Evolutionary conservation across 2,797 vertebrate genomes (phyloP), one percentile per base, ranked within the genome.

Genomic region (Picus viridis): DNA sequence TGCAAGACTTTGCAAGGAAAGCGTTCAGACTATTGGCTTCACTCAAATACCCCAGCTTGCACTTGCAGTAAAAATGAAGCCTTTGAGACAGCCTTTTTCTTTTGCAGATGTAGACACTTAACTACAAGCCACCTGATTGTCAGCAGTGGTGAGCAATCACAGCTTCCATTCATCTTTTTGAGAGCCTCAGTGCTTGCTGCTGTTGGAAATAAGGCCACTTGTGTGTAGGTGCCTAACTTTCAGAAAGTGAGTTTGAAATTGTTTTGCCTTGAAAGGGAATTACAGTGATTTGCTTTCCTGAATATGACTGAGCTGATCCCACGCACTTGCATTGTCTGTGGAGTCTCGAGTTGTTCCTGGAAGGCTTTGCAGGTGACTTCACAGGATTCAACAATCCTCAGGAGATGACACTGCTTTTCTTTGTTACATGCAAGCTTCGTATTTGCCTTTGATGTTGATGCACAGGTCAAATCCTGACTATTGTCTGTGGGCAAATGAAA

Each of bases 31-130:
- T 92, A 51, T 81, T 94, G 91, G 69, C 70, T 94, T 92, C 87
- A 16, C 89, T 96, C 83, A n/a, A 65, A 57, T 47, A 79, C 47
- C 88, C 83, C 83, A 63, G 91, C 83, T 71, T 80, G 72, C 67
- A 29, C 92, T 93, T 45, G 75, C 94, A 41, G 58, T 76, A 61
- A 41, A 75, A 95, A 82, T 72, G 87, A 94, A 95, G 89, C 87
- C 68, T 94, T 92, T 80, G 94, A 93, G 71, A 47, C 94, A 95
- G 95, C 87, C 84, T 90, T 93, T 95, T 96, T 68, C 94, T 93
- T 94, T 77, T 94, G 94, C 95, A 96, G 93, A 96, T 96, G 95
- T 88, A 95, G 89, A 89, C 91, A 91, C 94, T 96, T 94, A 83
- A 80, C 83, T 59, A 34, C 78, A 89, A 96, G 77, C 89, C 92